Percentiles rank a stretch among this genome's conserved stretches.
These are phyloP conservation scores for Protobothrops mucrosquamatus DNA, from an alignment of 2,113 vertebrate genomes.

Conservation along the genomic window DNA sequence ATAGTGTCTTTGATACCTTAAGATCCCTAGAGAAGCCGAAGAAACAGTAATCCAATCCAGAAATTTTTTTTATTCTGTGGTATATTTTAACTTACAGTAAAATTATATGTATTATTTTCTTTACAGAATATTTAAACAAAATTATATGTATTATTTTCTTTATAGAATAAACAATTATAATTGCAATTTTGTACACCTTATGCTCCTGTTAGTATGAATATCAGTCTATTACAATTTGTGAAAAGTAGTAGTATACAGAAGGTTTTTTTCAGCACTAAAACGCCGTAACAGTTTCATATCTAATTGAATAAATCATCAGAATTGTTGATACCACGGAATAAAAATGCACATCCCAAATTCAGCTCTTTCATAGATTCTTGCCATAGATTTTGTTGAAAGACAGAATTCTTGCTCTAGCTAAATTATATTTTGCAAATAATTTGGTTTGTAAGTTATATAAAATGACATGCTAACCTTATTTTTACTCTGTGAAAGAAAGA, in stretches of 20 bases:
- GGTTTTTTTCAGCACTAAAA: not conserved
- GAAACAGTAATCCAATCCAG: constrained; percentile 58
- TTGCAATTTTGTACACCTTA: constrained; percentile 23
- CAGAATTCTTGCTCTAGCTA: constrained; percentile 60
- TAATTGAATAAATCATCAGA: not conserved
- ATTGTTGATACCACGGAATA: constrained; percentile 65
- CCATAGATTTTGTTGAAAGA: constrained; percentile 71
- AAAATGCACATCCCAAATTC: constrained; percentile 58
- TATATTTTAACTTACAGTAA: not conserved
- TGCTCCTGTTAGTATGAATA: not conserved
- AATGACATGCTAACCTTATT: constrained; percentile 38
- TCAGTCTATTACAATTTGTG: not conserved
- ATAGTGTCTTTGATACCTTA: constrained; percentile 30
- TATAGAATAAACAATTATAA: constrained; percentile 12
- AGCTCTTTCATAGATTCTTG: constrained; percentile 60
- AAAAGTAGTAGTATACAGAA: not conserved
- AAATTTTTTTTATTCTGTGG: constrained; percentile 60
- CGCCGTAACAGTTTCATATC: not conserved
- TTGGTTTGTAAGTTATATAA: constrained; percentile 42
- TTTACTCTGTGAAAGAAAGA: not conserved
- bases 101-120: not conserved
- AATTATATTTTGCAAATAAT: constrained; percentile 44
- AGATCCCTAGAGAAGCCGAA: constrained; percentile 68
- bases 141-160: not conserved
- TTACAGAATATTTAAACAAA: constrained; percentile 9